Conservation (phyloP, 1,140 invertebrate species). For the Cotesia vestalis region DNA sequence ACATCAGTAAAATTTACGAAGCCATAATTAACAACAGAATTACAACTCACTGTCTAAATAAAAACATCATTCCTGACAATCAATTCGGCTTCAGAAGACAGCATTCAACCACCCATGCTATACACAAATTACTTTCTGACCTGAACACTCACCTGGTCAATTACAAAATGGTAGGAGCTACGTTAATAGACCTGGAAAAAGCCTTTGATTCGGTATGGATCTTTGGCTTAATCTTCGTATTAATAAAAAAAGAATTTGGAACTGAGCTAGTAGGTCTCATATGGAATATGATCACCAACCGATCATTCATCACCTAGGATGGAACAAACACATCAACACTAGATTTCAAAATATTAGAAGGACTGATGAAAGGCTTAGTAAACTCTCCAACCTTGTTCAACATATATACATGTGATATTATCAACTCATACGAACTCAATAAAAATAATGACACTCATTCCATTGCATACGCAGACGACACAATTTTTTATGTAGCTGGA, state of each 20-base stretch:
- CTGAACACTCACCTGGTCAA: neutral
- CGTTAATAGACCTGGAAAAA: constrained; percentile 19
- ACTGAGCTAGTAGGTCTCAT: neutral
- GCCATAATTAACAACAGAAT: constrained; percentile 22
- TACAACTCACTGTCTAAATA: neutral
- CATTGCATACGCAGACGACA: constrained; percentile 40
- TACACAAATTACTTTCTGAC: constrained; percentile 27
- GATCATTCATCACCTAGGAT: constrained; percentile 5
- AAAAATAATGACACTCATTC: neutral
- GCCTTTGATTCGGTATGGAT: constrained; percentile 27
- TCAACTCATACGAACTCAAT: constrained; percentile 12
- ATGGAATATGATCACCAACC: neutral
- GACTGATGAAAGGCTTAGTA: constrained; percentile 4
- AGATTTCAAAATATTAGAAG: neutral
- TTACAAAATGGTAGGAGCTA: constrained; percentile 14
- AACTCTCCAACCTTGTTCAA: constrained; percentile 37
- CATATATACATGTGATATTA: constrained; percentile 25
- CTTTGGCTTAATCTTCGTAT: neutral
- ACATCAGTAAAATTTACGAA: constrained; percentile 25
- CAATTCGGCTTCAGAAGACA: constrained; percentile 27
- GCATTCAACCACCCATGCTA: constrained; percentile 17
- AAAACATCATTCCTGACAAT: constrained; percentile 17
- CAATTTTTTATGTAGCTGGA: constrained; percentile 28
- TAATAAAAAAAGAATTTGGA: neutral
- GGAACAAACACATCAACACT: neutral